Base-by-base conservation (phyloP, 2,797 vertebrate species). In the Eulemur coronatus region DNA sequence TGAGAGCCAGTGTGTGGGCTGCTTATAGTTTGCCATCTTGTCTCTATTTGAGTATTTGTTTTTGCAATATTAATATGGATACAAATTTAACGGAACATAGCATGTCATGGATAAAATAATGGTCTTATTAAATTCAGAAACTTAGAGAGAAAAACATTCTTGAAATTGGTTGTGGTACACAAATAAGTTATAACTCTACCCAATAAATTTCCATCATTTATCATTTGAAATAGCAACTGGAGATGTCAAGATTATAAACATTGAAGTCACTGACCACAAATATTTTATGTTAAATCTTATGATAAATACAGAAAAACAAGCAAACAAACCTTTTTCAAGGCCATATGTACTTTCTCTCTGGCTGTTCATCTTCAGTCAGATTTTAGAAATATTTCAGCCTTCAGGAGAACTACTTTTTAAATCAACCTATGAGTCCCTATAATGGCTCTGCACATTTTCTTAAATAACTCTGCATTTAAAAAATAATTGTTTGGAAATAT, bases 71-170 rank as follows among this genome's bases (percentile, higher is more conserved):
- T 67, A 35, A 50, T 63, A 30, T 55, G 12, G 48, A 69, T 24
- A 33, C 46, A 90, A 30, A 87, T 57, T 84, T 84, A 35, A 7
- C 12, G 90, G 61, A 84, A 57, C 5, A 72, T 4, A 89, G n/a
- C 15, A 75, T 1, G 46, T 46, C 11, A 22, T 43, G 33, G 30
- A 48, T 79, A 96, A 86, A 94, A 73, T 81, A 88, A 86, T 72
- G 20, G 20, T 55, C 81, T 61, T 33, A 33, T 24, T 79, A 28
- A 87, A 65, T 95, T 38, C 95, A 94, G 69, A 72, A 93, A 95
- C 28, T 72, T 65, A 72, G 0, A 80, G 14, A 65, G 26, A 91
- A 88, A 88, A 82, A 80, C 48, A 57, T 80, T 87, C 9, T 55
- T 63, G 55, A 9, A 72, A 82, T 82, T 65, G 48, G 30, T 30